Evolutionary conservation across 1,140 invertebrate genomes (phyloP), one percentile per base, ranked within the genome.

Genomic region (Heliconius melpomene): DNA sequence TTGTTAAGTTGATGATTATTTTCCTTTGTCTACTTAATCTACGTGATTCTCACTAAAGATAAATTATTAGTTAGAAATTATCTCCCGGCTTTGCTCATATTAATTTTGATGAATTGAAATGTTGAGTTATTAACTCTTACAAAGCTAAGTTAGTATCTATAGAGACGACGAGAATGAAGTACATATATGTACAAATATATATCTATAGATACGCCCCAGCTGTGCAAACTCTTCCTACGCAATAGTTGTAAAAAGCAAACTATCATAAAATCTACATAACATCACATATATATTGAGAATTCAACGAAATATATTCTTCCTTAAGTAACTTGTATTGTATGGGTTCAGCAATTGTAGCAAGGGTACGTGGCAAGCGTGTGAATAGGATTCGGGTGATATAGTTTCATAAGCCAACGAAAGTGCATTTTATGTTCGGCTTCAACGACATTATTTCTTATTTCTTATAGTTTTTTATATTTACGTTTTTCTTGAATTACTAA

Each of bases 321-420:
- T 36, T 77, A 71, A 77, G 75, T 77, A 70, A 77, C 60, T 77
- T 77, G 26, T 40, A 71, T 29, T n/a, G 60, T 77, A 71, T 71
- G 75, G 36, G 36, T 77, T 70, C 36, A 77, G 38, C 54, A 77
- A 66, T 75, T 75, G 74, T 32, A 32, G 32, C 32, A 32, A 32
- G 32, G 32, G 32, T 75, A 75, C 57, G 75, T 71, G 75, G 66
- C 40, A 71, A 23, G 75, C 60, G 54, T 77, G 9, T 70, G 23
- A 71, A 71, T 60, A 66, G 32, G 54, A 70, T 77, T 29, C 38
- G 26, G 38, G 38, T 46, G 50, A 70, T 60, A 8, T 60, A 60
- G 54, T 60, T 23, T 66, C 6, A 29, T 66, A 66, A 11, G 11
- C 2, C 60, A 29, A 66, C 13, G 60, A 29, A 66, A 66, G 60